phyloP scores from a whole-genome alignment of 2,113 vertebrate species.

The Nothoprocta pentlandii region DNA sequence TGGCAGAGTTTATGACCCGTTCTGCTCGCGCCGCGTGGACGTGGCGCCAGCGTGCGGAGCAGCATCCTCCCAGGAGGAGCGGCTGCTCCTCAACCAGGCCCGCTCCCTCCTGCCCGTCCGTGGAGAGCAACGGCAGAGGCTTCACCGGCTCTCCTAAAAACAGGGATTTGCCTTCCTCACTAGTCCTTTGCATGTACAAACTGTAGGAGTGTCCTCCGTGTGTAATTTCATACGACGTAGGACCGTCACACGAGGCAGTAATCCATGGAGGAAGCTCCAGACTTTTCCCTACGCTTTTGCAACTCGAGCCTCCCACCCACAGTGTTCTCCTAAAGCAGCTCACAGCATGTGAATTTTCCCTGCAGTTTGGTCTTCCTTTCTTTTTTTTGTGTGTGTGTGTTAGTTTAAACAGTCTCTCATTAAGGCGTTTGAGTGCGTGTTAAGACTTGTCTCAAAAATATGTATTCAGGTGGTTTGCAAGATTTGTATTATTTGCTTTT shows the following conservation, averaged over 20 bases:
- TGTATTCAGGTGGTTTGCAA: constrained; percentile 55
- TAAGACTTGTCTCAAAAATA: constrained; percentile 36
- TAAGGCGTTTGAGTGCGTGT: neutral
- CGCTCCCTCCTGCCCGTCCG: neutral
- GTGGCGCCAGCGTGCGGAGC: fast-evolving
- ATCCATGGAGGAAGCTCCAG: neutral
- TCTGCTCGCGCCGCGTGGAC: neutral
- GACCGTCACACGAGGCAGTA: neutral
- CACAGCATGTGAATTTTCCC: neutral
- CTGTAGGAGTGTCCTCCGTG: neutral
- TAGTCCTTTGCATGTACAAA: neutral
- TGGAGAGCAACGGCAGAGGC: neutral
- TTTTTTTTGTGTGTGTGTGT: neutral
- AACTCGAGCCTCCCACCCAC: neutral
- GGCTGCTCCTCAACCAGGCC: neutral
- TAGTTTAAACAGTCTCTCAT: constrained; percentile 36
- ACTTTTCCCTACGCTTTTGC: neutral
- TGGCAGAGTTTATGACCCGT: neutral
- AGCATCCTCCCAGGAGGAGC: neutral
- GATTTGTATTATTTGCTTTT: constrained; percentile 72
- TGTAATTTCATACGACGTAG: neutral
- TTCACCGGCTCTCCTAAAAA: neutral
- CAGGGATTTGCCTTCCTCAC: neutral
- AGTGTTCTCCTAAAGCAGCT: neutral
- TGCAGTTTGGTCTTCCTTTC: neutral